Evolutionary conservation across 2,797 vertebrate genomes (phyloP).

Genomic region (Zenarchopterus dispar): DNA sequence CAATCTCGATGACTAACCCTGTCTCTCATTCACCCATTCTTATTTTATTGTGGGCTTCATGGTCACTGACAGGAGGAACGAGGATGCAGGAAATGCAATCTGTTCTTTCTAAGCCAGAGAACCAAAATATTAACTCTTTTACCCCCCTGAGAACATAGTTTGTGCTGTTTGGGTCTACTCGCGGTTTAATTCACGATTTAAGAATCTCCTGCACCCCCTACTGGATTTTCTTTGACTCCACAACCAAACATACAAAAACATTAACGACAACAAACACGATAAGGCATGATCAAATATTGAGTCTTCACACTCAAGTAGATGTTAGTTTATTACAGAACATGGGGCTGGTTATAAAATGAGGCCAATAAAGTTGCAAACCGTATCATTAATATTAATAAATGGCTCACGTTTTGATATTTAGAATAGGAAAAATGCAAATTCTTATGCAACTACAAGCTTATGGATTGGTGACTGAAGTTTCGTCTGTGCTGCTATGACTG

Average conservation of each 20-base stretch:
- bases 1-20: too few species aligned
- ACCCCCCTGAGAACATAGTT: too few species aligned
- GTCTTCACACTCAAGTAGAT: not conserved
- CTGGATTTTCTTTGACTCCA: conserved; percentile 34
- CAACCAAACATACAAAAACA: conserved; percentile 1
- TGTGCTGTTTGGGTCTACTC: not conserved
- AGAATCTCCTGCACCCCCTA: conserved; percentile 32
- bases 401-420: not conserved
- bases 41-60: too few species aligned
- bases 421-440: not conserved
- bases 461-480: not conserved
- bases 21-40: too few species aligned
- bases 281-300: not conserved
- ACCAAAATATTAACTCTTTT: too few species aligned
- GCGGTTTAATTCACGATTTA: not conserved
- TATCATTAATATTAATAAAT: not conserved
- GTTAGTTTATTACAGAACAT: not conserved
- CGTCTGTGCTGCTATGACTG: not conserved
- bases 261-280: not conserved
- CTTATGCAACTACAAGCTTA: not conserved
- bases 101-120: too few species aligned
- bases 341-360: fast-evolving
- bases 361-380: not conserved
- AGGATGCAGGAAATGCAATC: too few species aligned
- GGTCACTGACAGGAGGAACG: too few species aligned